A percentile compares a stretch with the other conserved stretches of the same genome.
These are phyloP conservation scores for Octopus bimaculoides DNA, from an alignment of 1,140 invertebrate genomes.

Conservation along the genomic window DNA sequence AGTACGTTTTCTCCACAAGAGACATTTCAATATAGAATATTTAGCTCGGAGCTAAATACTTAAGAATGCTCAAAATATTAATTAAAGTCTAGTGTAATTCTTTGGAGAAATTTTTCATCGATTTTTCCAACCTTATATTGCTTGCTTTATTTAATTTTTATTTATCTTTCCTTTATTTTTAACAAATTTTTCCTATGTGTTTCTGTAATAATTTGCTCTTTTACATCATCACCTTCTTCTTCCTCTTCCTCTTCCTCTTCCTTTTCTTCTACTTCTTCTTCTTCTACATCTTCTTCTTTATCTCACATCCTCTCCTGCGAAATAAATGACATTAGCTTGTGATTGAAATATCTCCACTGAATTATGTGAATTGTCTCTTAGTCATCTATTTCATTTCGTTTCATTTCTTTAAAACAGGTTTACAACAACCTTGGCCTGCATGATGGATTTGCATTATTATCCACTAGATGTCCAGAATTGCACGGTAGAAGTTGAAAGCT, in stretches of 20 bases:
- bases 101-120: no score
- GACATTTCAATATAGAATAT: no score
- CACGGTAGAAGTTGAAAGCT: constrained; percentile 98
- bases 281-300: not conserved
- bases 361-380: not conserved
- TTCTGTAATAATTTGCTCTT: not conserved
- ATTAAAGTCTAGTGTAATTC: no score
- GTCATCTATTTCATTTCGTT: constrained; percentile 4
- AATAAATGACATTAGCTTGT: no score
- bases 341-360: no score
- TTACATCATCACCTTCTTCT: not conserved
- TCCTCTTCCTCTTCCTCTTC: constrained; percentile 14
- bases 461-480: constrained; percentile 97
- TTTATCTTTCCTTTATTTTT: not conserved
- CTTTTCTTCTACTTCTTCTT: not conserved
- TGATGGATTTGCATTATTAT: constrained; percentile 99
- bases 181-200: not conserved
- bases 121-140: no score
- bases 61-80: no score
- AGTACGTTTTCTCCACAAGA: no score
- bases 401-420: constrained; percentile 62
- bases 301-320: not conserved
- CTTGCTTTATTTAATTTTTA: not conserved
- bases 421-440: constrained; percentile 94
- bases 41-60: no score